Base-by-base conservation (phyloP, 2,888 invertebrate species). In the Venusia cambrica region DNA sequence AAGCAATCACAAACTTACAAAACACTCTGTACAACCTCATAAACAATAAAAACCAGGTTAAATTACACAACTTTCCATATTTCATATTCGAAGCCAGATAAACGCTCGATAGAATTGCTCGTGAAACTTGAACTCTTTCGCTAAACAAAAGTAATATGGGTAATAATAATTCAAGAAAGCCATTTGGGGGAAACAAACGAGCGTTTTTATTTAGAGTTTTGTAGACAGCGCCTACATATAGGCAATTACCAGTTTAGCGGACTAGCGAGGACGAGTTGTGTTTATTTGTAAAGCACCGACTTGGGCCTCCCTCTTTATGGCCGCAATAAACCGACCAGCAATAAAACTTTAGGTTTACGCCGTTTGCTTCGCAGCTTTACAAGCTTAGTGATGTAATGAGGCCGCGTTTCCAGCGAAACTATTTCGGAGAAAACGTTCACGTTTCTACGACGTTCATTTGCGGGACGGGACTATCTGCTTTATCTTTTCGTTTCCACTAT, bases 291-390 rank as follows among this genome's bases (percentile, higher is more conserved):
- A 53, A 65, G 57, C 54, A 51, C 53, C 54, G 38, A 59, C 61
- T 56, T 46, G 55, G 56, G 47, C 38, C 51, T 42, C 32, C 26
- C 42, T 47, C 54, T 72, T 73, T 72, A 73, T 54, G 43, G 55
- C 57, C 41, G 48, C 61, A 58, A 67, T 74, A 73, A 73, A 73
- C 61, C 49, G 62, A 54, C 54, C 56, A 53, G 48, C 48, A 33
- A 59, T 73, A 72, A 72, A 74, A 73, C 65, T 71, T 71, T 61
- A 62, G 68, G 58, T 67, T 64, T 64, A 62, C 57, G 47, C 51
- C 50, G 41, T 56, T 59, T 53, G 48, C 48, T 52, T 50, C 38
- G 41, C 43, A 47, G 46, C 47, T 54, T 53, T 49, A 54, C 53
- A 54, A 38, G 48, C 41, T 35, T 51, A 40, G 45, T 50, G 48